These are phyloP conservation scores for Nesidiocoris tenuis DNA, from an alignment of 2,888 invertebrate genomes.

Conservation along the genomic window DNA sequence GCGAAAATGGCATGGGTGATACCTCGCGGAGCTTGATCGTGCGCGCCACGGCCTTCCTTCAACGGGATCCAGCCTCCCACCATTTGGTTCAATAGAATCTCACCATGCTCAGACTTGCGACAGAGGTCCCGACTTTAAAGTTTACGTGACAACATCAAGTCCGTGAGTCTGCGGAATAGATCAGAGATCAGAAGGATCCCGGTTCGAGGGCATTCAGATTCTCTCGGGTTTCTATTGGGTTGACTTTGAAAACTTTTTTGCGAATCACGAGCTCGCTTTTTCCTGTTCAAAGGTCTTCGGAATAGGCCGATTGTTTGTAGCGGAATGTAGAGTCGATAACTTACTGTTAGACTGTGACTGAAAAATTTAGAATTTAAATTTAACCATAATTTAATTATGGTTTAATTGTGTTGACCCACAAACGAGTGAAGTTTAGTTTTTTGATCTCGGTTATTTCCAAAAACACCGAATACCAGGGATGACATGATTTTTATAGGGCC, in stretches of 20 bases:
- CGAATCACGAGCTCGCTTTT: not conserved
- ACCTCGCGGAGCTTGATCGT: not conserved
- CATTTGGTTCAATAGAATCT: too few relatives aligned
- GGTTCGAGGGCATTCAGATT: not conserved
- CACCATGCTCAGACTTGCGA: slow-evolving; percentile 22
- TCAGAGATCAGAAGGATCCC: slow-evolving; percentile 35
- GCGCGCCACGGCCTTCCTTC: not conserved
- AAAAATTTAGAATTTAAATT: too few relatives aligned
- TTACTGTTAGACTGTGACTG: too few relatives aligned
- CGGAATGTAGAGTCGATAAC: too few relatives aligned
- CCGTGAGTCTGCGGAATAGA: slow-evolving; percentile 30
- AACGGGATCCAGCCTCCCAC: not conserved
- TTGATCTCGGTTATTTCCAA: too few relatives aligned
- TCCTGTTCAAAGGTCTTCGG: too few relatives aligned
- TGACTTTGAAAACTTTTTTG: not conserved
- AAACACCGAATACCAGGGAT: too few relatives aligned
- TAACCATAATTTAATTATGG: too few relatives aligned
- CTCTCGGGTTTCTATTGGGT: not conserved
- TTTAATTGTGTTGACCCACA: too few relatives aligned
- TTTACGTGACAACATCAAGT: slow-evolving; percentile 38
- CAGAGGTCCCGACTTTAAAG: slow-evolving; percentile 18
- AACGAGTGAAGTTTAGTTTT: too few relatives aligned
- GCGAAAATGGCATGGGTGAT: not conserved
- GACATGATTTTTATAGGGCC: too few relatives aligned
- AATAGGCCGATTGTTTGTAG: too few relatives aligned